phyloP scores from a whole-genome alignment of 2,797 vertebrate species.

The Diglossa cyanea region DNA sequence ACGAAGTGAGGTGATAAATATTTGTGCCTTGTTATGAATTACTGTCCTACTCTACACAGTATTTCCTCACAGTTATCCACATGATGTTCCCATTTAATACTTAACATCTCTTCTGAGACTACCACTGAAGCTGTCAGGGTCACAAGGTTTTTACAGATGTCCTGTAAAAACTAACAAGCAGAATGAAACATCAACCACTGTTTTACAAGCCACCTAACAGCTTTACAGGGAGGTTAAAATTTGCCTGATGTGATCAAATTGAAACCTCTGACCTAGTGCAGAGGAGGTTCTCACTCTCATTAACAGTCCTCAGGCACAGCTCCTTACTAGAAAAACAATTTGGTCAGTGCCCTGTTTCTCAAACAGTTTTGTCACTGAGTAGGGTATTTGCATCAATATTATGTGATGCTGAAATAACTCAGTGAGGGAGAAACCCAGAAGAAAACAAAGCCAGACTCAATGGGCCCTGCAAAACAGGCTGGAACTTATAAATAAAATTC shows the following conservation, averaged over 20 bases:
- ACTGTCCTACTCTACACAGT: not conserved
- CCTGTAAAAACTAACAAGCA: not conserved
- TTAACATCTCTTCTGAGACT: not conserved
- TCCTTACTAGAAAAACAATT: not conserved
- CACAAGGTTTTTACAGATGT: not conserved
- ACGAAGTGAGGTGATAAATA: not conserved
- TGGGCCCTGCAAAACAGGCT: not conserved
- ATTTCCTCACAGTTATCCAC: not conserved
- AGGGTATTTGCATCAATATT: not conserved
- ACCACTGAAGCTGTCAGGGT: not conserved
- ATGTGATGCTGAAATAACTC: not conserved
- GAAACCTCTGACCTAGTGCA: not conserved
- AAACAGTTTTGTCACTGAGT: not conserved
- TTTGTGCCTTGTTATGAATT: not conserved
- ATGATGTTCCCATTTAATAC: not conserved
- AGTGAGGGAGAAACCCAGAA: not conserved
- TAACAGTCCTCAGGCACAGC: not conserved
- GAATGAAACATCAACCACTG: not conserved
- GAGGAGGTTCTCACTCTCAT: not conserved
- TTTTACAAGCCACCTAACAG: not conserved
- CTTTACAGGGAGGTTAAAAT: not conserved
- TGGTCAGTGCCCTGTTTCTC: not conserved
- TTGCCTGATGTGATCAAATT: not conserved
- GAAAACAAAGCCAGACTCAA: conserved; percentile 16
- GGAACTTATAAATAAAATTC: not conserved